Evolutionary conservation across 2,888 invertebrate genomes (phyloP), one percentile per base, ranked within the genome.

Genomic region (Cryptus viduatorius): DNA sequence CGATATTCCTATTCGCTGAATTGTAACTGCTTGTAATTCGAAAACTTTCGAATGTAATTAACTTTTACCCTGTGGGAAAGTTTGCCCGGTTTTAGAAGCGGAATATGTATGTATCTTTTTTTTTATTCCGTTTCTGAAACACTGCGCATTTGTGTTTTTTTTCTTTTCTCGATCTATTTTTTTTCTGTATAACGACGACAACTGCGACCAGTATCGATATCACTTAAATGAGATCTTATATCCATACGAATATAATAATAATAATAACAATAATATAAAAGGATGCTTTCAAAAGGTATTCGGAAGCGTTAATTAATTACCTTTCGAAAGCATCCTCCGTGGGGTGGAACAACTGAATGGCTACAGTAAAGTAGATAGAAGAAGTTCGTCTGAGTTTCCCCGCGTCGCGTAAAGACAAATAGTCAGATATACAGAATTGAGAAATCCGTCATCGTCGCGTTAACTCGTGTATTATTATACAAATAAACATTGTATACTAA

Each of bases 271-370:
- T 8, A 19, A 53, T 68, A 73, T 65, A 83, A 86, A 87, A 90
- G 93, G 92, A 93, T 93, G 93, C 92, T 93, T 92, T 93, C 93
- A 93, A 93, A 93, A 93, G 92, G 92, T 89, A 84, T 89, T 88
- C 82, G 81, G 88, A 90, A 87, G 89, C 88, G 89, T 85, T 89
- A 88, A 79, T 89, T 77, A 89, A 89, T 90, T 92, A 92, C 93
- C 93, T 93, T 93, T 93, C 93, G 92, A 93, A 93, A 93, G 93
- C 93, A 93, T 93, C 93, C 92, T 84, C 82, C 79, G 53, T 79
- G 84, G 80, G 81, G 77, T 73, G 75, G 73, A 76, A 84, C 50
- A 79, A 76, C 65, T 79, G 81, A 83, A 79, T 82, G 53, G 68
- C 77, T 83, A 78, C 69, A 64, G 64, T 61, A 75, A 24, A 84